phyloP scores from a whole-genome alignment of 2,113 vertebrate species.

The Rhinogobius similis region DNA sequence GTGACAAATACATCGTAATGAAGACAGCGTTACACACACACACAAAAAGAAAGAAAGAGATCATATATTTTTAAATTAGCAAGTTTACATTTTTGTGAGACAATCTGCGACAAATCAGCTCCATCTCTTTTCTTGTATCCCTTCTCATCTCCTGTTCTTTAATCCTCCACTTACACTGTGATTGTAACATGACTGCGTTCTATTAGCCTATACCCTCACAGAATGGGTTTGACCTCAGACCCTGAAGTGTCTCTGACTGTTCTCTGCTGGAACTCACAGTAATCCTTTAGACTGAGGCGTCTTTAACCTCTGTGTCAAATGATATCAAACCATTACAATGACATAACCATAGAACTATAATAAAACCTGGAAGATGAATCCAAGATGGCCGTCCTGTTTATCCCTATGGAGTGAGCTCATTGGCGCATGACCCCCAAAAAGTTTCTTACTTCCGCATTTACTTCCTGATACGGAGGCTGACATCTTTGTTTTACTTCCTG shows the following conservation, averaged over 20 bases:
- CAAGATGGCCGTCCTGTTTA: no score
- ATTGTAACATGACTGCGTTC: conserved; percentile 26
- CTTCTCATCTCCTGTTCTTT: background rate
- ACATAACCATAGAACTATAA: no score
- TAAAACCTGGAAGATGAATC: no score
- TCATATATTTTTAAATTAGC: background rate
- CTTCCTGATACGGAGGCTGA: no score
- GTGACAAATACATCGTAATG: no score
- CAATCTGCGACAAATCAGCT: no score
- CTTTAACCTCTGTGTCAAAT: background rate
- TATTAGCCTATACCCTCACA: conserved; percentile 10
- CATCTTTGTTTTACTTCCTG: no score
- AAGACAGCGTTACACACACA: no score
- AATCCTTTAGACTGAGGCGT: conserved; percentile 21
- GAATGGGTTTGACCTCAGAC: conserved; percentile 22
- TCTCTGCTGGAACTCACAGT: conserved; percentile 21
- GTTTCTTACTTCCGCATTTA: no score
- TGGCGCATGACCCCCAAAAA: no score
- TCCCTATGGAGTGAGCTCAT: no score
- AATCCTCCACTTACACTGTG: background rate
- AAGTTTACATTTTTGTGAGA: background rate
- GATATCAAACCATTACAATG: conserved; percentile 22
- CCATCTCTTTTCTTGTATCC: background rate
- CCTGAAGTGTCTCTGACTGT: conserved; percentile 11
- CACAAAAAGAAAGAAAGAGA: background rate